These are phyloP conservation scores for Enteromius argenteus DNA, from an alignment of 2,797 vertebrate genomes.

Conservation along the genomic window DNA sequence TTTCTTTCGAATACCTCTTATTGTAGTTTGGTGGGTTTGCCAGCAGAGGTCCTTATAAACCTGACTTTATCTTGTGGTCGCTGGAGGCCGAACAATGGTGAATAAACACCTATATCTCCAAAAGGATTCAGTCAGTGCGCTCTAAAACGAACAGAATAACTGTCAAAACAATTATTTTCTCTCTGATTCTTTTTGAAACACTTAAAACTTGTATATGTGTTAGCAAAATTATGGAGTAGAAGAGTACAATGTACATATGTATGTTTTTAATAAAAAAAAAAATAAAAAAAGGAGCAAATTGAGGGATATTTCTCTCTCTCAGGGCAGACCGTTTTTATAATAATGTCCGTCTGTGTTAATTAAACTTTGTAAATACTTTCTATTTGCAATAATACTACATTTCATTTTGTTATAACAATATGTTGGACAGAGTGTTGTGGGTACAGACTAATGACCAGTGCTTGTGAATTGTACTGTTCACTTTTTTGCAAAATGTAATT, in stretches of 20 bases:
- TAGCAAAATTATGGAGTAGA: not conserved
- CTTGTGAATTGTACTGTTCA: slow-evolving; percentile 3
- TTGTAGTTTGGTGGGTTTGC: slow-evolving; percentile 14
- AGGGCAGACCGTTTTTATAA: not conserved
- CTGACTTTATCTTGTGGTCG: not conserved
- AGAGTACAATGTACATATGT: slow-evolving; percentile 18
- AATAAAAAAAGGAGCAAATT: not conserved
- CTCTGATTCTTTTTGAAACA: slow-evolving; percentile 15
- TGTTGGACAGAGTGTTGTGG: slow-evolving; percentile 5
- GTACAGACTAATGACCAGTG: not conserved
- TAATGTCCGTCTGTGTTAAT: not conserved
- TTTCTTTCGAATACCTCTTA: not conserved
- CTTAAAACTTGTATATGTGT: slow-evolving; percentile 9
- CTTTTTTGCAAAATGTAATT: not conserved
- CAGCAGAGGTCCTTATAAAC: slow-evolving; percentile 46
- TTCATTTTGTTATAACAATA: not conserved
- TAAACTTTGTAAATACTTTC: not conserved
- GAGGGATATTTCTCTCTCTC: not conserved
- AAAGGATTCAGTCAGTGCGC: not conserved
- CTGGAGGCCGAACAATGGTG: not conserved
- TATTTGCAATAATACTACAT: not conserved
- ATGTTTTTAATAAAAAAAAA: not conserved
- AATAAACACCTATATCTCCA: not conserved
- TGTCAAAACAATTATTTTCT: slow-evolving; percentile 9
- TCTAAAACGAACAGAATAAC: slow-evolving; percentile 19